phyloP scores from a whole-genome alignment of 2,113 vertebrate genomes.

The Tyto alba region DNA sequence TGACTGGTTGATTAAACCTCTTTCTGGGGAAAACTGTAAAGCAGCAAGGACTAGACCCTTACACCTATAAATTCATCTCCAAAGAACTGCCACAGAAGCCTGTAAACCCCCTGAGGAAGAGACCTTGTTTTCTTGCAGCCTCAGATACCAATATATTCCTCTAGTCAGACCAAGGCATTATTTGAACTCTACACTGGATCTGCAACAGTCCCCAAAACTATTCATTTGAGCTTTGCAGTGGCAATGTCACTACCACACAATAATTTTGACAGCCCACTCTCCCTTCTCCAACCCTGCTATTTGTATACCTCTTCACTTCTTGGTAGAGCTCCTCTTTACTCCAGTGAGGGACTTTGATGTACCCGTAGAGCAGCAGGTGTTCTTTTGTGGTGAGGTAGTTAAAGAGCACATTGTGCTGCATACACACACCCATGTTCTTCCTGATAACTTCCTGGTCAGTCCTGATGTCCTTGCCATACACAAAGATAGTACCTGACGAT shows the following conservation, averaged over 20 bases:
- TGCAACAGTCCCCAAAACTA: neutral
- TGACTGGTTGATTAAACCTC: conserved; percentile 29
- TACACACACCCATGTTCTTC: conserved; percentile 90
- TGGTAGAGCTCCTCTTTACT: conserved; percentile 76
- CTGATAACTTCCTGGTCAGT: conserved; percentile 77
- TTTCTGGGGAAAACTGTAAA: neutral
- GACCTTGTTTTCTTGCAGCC: neutral
- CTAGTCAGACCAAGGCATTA: neutral
- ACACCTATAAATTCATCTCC: neutral
- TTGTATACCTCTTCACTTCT: conserved; percentile 84
- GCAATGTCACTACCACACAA: neutral
- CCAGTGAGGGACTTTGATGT: conserved; percentile 93
- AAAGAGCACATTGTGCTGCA: conserved; percentile 95
- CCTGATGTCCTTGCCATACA: conserved; percentile 89
- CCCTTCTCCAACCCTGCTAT: neutral
- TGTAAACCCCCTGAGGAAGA: neutral
- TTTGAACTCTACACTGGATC: neutral
- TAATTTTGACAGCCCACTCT: neutral
- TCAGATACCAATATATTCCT: neutral
- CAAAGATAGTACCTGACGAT: conserved; percentile 83
- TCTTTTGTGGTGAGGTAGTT: conserved; percentile 92
- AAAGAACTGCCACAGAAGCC: neutral
- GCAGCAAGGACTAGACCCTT: neutral
- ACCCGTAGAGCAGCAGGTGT: conserved; percentile 89
- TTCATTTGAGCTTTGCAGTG: neutral